A percentile compares a stretch with the other conserved stretches of the same genome.
Evolutionary conservation across 2,797 vertebrate species (phyloP).

Genomic region (Cuniculus paca): DNA sequence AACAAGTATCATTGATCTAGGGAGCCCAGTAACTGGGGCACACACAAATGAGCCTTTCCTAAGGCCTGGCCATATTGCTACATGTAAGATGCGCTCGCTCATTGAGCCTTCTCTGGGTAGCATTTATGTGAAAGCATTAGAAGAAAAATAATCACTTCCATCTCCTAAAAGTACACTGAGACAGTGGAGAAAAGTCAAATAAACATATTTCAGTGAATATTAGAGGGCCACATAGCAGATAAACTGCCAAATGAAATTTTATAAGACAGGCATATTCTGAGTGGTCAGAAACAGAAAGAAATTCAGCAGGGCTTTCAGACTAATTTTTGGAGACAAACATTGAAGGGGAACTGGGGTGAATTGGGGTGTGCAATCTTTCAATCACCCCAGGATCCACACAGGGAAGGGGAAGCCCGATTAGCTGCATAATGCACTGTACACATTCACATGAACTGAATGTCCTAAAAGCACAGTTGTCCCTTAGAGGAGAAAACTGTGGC

Average conservation of each 20-base stretch:
- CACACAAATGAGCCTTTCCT: neutral
- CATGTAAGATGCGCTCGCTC: neutral
- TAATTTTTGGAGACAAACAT: neutral
- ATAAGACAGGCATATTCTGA: neutral
- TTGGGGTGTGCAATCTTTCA: neutral
- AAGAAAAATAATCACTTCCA: neutral
- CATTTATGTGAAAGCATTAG: neutral
- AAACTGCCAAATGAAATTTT: neutral
- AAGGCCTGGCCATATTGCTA: neutral
- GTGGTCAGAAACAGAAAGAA: neutral
- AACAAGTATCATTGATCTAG: neutral
- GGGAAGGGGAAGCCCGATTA: neutral
- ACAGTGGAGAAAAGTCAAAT: neutral
- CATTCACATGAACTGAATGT: too few relatives aligned
- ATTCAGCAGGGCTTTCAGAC: neutral
- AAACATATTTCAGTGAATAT: neutral
- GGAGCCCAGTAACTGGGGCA: neutral
- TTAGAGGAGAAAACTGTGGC: neutral
- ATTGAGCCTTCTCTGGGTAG: neutral
- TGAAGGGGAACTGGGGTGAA: neutral
- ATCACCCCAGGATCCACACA: neutral
- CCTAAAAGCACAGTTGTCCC: accelerated
- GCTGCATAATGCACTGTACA: accelerated
- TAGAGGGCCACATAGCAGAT: neutral
- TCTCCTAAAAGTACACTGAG: neutral